Conservation (phyloP, 2,888 invertebrate genomes). For the Drosophila subquinaria region DNA sequence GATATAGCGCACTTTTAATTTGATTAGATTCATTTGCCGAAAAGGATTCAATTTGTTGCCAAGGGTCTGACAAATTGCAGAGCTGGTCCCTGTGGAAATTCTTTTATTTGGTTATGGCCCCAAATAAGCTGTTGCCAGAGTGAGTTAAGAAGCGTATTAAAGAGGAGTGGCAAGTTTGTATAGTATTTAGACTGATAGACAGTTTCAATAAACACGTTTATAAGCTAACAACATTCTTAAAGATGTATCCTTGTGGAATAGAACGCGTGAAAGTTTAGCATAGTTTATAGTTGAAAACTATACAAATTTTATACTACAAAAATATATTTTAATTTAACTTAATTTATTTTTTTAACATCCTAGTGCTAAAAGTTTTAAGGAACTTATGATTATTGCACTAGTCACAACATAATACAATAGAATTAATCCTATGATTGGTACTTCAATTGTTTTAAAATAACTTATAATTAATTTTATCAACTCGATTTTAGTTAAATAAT, state of each 20-base stretch:
- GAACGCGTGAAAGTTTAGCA: too few species aligned
- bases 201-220: slow-evolving; percentile 41
- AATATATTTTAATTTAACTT: too few species aligned
- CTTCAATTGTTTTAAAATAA: too few species aligned
- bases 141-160: slow-evolving; percentile 9
- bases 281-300: neutral
- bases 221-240: neutral
- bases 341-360: too few species aligned
- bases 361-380: too few species aligned
- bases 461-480: too few species aligned
- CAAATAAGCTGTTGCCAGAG: slow-evolving; percentile 3
- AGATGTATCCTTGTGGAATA: neutral
- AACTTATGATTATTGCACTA: too few species aligned
- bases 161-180: slow-evolving; percentile 6
- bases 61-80: slow-evolving; percentile 37
- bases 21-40: slow-evolving; percentile 74
- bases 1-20: slow-evolving; percentile 66
- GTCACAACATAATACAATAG: too few species aligned
- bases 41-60: slow-evolving; percentile 72
- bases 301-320: too few species aligned
- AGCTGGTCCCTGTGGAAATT: slow-evolving; percentile 66
- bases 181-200: slow-evolving; percentile 30
- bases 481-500: too few species aligned
- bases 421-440: too few species aligned
- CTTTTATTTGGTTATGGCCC: slow-evolving; percentile 46